Percentiles rank a stretch among this genome's conserved stretches.
These are phyloP conservation scores for Channa maculata DNA, from an alignment of 2,113 vertebrate genomes.

Conservation along the genomic window DNA sequence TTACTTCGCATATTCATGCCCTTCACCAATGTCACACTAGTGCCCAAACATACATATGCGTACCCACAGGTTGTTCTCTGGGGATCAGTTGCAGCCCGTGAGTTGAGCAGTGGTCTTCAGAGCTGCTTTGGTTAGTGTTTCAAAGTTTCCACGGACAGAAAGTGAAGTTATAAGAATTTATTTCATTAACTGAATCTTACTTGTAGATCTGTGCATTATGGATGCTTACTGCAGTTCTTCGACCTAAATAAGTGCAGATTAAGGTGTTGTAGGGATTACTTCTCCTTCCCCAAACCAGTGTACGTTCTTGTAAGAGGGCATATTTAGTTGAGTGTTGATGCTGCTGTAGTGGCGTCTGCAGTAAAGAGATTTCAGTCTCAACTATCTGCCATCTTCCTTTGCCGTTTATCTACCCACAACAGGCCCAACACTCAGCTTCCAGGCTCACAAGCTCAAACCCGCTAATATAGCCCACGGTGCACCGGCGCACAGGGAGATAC, in stretches of 20 bases:
- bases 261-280: constrained; percentile 4
- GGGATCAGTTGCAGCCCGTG: neutral
- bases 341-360: constrained; percentile 31
- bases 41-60: neutral
- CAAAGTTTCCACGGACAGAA: constrained; percentile 16
- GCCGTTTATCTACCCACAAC: constrained; percentile 52
- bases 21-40: constrained; percentile 7
- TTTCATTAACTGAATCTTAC: constrained; percentile 8
- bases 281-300: constrained; percentile 12
- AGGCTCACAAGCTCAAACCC: constrained; percentile 41
- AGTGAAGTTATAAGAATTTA: constrained; percentile 5
- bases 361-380: constrained; percentile 47
- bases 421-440: constrained; percentile 44
- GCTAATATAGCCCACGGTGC: constrained; percentile 27
- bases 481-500: constrained; percentile 24
- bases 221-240: neutral
- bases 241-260: constrained; percentile 12
- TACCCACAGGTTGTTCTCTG: constrained; percentile 8
- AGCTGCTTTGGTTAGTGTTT: neutral
- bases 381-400: constrained; percentile 52
- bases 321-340: constrained; percentile 10
- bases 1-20: constrained; percentile 27
- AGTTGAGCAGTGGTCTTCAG: constrained; percentile 9
- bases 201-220: constrained; percentile 14
- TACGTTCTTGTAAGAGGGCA: constrained; percentile 32